A percentile compares a stretch with the other conserved stretches of the same genome.
Evolutionary conservation across 64 coral and sea anemone species (phyloP).

Genomic region (Exaiptasia diaphana): DNA sequence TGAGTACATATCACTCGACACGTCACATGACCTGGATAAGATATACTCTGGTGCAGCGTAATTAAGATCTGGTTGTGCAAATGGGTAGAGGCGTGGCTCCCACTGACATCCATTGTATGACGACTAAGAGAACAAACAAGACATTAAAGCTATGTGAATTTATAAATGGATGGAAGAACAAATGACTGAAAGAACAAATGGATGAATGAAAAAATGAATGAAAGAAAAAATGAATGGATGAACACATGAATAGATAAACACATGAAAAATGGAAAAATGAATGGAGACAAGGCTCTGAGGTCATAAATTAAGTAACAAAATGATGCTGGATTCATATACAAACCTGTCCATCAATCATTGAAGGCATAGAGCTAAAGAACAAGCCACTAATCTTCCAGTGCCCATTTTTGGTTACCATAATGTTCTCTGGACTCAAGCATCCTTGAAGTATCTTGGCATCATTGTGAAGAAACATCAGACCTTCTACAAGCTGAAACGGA

Average conservation of each 20-base stretch:
- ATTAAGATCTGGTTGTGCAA: constrained; percentile 81
- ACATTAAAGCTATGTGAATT: neutral
- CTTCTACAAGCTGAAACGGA: constrained; percentile 78
- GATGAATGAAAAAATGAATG: too few species aligned
- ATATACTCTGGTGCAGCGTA: constrained; percentile 91
- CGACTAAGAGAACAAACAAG: constrained; percentile 33
- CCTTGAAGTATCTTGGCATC: constrained; percentile 94
- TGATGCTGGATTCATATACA: too few species aligned
- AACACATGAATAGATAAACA: too few species aligned
- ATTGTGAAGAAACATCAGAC: constrained; percentile 94
- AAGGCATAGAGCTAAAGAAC: constrained; percentile 82
- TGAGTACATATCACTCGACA: constrained; percentile 89
- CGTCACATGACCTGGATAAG: constrained; percentile 81
- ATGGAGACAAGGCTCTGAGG: too few species aligned
- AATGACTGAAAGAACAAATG: too few species aligned
- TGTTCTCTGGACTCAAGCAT: constrained; percentile 64
- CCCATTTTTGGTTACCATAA: constrained; percentile 81
- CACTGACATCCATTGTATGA: constrained; percentile 76
- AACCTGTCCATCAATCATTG: constrained; percentile 78
- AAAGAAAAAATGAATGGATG: too few species aligned
- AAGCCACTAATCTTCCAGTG: constrained; percentile 93
- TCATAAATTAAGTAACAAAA: too few species aligned
- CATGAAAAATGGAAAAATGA: too few species aligned
- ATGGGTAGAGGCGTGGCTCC: constrained; percentile 81
- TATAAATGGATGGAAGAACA: neutral